Conservation (phyloP, 2,797 vertebrate genomes). For the Brotula barbata region DNA sequence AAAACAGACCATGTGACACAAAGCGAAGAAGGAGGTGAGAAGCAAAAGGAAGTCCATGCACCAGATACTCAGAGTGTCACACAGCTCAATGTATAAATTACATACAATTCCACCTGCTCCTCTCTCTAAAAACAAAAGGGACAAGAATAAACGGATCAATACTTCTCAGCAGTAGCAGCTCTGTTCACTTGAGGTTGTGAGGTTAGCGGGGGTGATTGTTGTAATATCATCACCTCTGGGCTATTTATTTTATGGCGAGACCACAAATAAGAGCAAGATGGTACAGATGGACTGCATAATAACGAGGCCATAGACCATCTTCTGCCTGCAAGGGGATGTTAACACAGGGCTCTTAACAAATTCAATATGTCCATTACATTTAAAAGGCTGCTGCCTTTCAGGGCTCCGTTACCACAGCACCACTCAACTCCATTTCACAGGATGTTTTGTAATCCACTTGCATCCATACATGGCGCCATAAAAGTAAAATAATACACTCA, state of each 20-base stretch:
- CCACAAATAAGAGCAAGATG: constrained; percentile 44
- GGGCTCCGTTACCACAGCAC: constrained; percentile 37
- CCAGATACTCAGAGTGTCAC: constrained; percentile 20
- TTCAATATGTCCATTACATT: constrained; percentile 72
- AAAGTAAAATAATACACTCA: constrained; percentile 44
- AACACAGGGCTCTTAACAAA: constrained; percentile 70
- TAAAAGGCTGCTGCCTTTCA: constrained; percentile 62
- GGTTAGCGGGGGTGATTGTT: constrained; percentile 13
- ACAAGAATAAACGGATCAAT: constrained; percentile 34
- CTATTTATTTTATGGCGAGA: constrained; percentile 42
- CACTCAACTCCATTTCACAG: constrained; percentile 63
- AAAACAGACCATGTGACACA: constrained; percentile 33
- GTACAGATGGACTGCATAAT: constrained; percentile 49
- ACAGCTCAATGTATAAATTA: constrained; percentile 35
- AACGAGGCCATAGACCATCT: constrained; percentile 49
- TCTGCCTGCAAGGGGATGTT: constrained; percentile 56
- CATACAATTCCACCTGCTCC: constrained; percentile 28
- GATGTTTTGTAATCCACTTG: constrained; percentile 47
- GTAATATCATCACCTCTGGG: constrained; percentile 47
- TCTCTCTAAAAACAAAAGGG: background rate
- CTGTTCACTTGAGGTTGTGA: constrained; percentile 6
- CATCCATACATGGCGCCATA: constrained; percentile 33
- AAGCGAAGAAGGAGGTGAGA: constrained; percentile 13
- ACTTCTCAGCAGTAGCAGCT: constrained; percentile 1
- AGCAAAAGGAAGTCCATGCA: constrained; percentile 14